A percentile compares a stretch with the other conserved stretches of the same genome.
These are phyloP conservation scores for Plectropomus leopardus DNA, from an alignment of 2,113 vertebrate species.

Conservation along the genomic window DNA sequence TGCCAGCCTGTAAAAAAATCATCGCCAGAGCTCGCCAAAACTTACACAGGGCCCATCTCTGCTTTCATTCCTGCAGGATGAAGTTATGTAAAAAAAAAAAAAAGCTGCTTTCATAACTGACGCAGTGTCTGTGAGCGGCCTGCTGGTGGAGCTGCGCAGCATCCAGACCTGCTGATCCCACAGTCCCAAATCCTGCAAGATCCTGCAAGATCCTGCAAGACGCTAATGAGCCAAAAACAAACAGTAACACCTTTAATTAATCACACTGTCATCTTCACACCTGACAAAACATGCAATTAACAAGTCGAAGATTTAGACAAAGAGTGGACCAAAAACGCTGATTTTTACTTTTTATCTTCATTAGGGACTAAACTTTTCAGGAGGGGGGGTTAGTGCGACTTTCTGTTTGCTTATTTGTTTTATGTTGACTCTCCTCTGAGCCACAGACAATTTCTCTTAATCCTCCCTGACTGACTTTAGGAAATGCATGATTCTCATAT, in stretches of 20 bases:
- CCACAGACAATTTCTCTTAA: too few species aligned
- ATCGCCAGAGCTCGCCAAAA: neutral
- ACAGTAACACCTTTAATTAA: slow-evolving; percentile 12
- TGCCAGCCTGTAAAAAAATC: neutral
- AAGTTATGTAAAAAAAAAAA: slow-evolving; percentile 13
- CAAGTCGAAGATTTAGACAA: too few species aligned
- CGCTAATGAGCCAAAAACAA: neutral
- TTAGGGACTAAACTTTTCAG: too few species aligned
- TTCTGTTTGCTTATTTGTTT: too few species aligned
- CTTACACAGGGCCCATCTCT: neutral
- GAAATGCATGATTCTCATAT: too few species aligned
- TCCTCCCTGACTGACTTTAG: too few species aligned
- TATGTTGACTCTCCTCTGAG: too few species aligned
- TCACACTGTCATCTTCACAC: neutral
- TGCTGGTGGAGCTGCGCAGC: slow-evolving; percentile 47
- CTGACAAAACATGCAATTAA: neutral
- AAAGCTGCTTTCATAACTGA: neutral
- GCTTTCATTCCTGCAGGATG: neutral
- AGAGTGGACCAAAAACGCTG: neutral
- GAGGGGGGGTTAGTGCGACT: too few species aligned
- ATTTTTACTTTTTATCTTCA: neutral
- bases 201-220: neutral
- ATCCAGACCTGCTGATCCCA: too few species aligned
- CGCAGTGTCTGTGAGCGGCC: slow-evolving; percentile 13
- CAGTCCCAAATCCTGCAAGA: neutral